Evolutionary conservation across 2,888 invertebrate genomes (phyloP), one percentile per base, ranked within the genome.

Genomic region (Lymantria dispar): DNA sequence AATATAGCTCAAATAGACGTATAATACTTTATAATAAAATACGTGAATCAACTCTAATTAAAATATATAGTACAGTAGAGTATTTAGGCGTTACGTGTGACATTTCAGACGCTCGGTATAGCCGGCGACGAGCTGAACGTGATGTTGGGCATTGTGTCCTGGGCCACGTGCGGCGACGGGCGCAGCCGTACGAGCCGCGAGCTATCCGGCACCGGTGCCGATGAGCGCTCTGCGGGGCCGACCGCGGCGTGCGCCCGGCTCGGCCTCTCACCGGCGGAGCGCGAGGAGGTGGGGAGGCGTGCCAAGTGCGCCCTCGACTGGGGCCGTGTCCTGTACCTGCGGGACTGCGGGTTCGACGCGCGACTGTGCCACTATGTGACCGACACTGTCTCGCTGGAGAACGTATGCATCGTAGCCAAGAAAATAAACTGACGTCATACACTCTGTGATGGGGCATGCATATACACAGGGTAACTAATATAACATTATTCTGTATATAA

Each of bases 101-200:
- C 10, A 33, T 33, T 33, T 73, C 78, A 94, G 93, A 84, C 90
- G 42, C 79, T 93, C 54, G 93, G 93, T 3, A 88, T 96, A 33
- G 83, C 76, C 0, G 83, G 83, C 0, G 88, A 92, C 0, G 95
- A 97, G 48, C 95, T 98, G 78, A 92, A 94, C 61, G 91, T 96
- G 29, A 93, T 98, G 73, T 94, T 95, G 52, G 95, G 96, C 59
- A 92, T 98, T 71, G 96, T 96, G 8, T 96, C 97, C 73, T 98
- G 98, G 98, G 97, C 97, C 0, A 96, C 97, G 1, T 97, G 97
- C 84, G 96, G 97, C 7, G 81, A 84, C 72, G 95, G 95, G 0
- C 89, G 92, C 56, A 94, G 93, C 66, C 92, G 94, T 33, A 3
- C 5, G 10, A 33, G 33, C 33, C 9, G 33, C 9, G 1, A 8